phyloP scores from a whole-genome alignment of 2,888 invertebrate genomes.

The Hirtodrosophila histrioides region DNA sequence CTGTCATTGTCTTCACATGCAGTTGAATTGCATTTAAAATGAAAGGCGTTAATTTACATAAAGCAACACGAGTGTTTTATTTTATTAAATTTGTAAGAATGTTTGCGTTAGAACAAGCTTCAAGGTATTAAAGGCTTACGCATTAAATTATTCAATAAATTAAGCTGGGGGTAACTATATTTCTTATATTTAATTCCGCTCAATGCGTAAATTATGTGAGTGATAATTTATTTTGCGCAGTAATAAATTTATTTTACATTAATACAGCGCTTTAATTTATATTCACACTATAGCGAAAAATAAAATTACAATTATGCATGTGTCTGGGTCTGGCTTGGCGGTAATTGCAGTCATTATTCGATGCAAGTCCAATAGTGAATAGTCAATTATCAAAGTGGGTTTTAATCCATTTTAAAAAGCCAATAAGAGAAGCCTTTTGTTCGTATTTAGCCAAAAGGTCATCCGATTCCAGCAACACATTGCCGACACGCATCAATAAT shows the following conservation, averaged over 20 bases:
- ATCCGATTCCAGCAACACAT: no score
- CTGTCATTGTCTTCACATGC: constrained; percentile 41
- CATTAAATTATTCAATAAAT: no score
- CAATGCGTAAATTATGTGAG: constrained; percentile 4
- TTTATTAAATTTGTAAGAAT: no score
- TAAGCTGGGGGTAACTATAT: no score
- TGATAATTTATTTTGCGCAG: constrained; percentile 48
- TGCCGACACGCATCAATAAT: no score
- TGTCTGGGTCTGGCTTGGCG: constrained; percentile 6
- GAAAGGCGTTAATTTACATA: no score
- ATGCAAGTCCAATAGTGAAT: constrained; percentile 3
- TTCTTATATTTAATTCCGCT: constrained; percentile 1
- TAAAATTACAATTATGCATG: constrained; percentile 33
- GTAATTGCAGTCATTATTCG: constrained; percentile 35
- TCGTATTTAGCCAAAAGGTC: no score
- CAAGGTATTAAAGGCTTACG: no score
- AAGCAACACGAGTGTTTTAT: neutral
- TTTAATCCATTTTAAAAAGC: neutral
- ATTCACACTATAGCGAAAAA: constrained; percentile 40
- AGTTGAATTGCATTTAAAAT: constrained; percentile 49
- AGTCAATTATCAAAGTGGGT: constrained; percentile 22
- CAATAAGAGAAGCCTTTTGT: neutral
- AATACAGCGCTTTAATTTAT: constrained; percentile 37
- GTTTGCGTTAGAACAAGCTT: no score
- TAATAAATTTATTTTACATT: constrained; percentile 54